Base-by-base conservation (phyloP, 1,140 invertebrate genomes). In the Cyrtorhinus lividipennis region DNA sequence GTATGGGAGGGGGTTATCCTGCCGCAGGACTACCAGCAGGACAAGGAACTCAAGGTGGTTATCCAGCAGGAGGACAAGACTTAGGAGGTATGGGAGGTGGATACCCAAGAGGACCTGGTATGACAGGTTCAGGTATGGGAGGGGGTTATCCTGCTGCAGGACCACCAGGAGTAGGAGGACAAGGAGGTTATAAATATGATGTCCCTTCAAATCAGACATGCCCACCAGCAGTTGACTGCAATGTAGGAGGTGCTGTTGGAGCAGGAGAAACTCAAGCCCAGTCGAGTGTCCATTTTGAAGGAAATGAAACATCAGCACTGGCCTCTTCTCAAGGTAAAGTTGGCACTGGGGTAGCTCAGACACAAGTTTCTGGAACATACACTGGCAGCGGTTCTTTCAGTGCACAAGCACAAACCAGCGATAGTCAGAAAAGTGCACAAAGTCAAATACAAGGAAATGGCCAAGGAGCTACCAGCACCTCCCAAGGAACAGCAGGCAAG, bases 321-420 rank as follows among this genome's bases (percentile, higher is more conserved):
- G 86, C 87, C 8, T 81, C 83, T 45, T 83, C 88, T 23, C 83
- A 86, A 72, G 88, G 87, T 23, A 82, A 78, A 68, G 83, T 80
- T 67, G 80, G 80, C 24, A 80, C 81, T 65, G 87, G 84, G 23
- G 80, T 80, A 13, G 83, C 87, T 0, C 85, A 90, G 70, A 85
- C 86, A 2, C 85, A 88, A 75, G 86, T 90, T 1, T 84, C 81
- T 25, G 88, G 88, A 20, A 83, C 80, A 1, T 88, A 90, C 69
- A 81, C 79, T 20, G 84, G 85, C 5, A 77, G 79, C 57, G 87
- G 87, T 45, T 83, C 85, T 5, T 90, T 90, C 70, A 85, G 84
- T 64, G 88, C 87, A 13, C 86, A 86, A 72, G 87, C 88, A 26
- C 85, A 87, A 72, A 86, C 85, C 2, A 84, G 80, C 44, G 88